Evolutionary conservation across 2,113 vertebrate genomes (phyloP).

Genomic region (Nerophis lumbriciformis): DNA sequence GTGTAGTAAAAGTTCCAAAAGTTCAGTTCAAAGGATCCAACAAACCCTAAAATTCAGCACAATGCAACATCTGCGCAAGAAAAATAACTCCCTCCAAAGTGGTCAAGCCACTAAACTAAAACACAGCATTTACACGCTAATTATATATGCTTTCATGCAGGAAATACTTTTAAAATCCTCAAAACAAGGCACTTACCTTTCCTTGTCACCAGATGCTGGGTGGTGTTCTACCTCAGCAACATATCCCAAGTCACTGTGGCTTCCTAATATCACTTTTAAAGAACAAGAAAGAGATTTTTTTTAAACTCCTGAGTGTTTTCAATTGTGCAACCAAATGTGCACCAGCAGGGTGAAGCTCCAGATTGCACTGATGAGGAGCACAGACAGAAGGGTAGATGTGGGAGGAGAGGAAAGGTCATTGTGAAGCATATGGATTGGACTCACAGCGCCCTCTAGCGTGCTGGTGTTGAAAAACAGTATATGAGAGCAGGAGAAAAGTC

Average conservation of each 20-base stretch:
- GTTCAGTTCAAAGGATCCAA: too few relatives aligned
- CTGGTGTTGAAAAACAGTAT: too few relatives aligned
- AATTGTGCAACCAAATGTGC: conserved; percentile 24
- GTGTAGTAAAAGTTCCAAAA: too few relatives aligned
- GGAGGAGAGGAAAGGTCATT: not conserved
- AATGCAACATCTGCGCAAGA: too few relatives aligned
- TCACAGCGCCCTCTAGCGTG: conserved; percentile 18
- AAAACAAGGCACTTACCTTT: conserved; percentile 42
- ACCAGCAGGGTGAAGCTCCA: conserved; percentile 13
- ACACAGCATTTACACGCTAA: too few relatives aligned
- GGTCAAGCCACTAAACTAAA: not conserved
- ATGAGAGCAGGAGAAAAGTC: too few relatives aligned
- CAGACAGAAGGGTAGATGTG: not conserved
- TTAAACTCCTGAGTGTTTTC: conserved; percentile 22
- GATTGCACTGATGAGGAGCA: not conserved
- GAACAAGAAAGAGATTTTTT: conserved; percentile 12
- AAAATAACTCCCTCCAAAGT: not conserved
- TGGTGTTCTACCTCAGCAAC: conserved; percentile 40
- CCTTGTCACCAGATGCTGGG: conserved; percentile 26
- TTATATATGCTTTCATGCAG: not conserved
- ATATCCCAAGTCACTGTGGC: conserved; percentile 25
- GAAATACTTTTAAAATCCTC: not conserved
- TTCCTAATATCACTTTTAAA: conserved; percentile 32
- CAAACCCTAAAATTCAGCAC: too few relatives aligned
- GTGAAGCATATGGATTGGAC: not conserved